Conservation (phyloP, 2,888 invertebrate species). For the Mythimna impura region DNA sequence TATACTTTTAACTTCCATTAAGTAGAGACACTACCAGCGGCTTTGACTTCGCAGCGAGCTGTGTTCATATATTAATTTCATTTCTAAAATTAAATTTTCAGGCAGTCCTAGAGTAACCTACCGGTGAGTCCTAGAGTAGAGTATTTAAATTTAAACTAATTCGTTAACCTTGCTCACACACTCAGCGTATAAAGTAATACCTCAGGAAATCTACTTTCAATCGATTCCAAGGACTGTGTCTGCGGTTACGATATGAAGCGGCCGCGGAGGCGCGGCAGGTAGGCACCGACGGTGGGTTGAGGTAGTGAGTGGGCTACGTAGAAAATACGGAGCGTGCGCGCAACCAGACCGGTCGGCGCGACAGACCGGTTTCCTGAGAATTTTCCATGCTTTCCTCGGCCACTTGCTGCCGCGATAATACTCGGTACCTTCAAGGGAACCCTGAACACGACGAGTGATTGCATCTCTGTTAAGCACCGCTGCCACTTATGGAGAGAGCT, state of each 20-base stretch:
- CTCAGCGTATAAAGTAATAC: conserved; percentile 16
- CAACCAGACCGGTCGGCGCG: conserved; percentile 80
- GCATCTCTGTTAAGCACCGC: conserved; percentile 34
- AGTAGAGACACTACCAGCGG: not conserved
- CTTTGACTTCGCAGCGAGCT: not conserved
- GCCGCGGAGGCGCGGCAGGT: conserved; percentile 9
- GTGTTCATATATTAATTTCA: not conserved
- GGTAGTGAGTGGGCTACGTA: conserved; percentile 49
- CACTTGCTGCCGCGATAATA: conserved; percentile 20
- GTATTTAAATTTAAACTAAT: not conserved
- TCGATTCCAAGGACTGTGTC: conserved; percentile 63
- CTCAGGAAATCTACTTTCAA: conserved; percentile 64
- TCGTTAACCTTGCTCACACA: conserved; percentile 18
- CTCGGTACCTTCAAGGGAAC: conserved; percentile 40
- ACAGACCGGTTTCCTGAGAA: conserved; percentile 79
- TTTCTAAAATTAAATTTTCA: not conserved
- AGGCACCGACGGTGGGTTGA: not conserved
- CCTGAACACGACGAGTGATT: conserved; percentile 36
- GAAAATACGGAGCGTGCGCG: conserved; percentile 66
- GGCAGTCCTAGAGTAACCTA: not conserved
- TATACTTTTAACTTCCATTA: not conserved
- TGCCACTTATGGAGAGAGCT: conserved; percentile 38
- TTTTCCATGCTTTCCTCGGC: conserved; percentile 82
- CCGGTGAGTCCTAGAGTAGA: too few relatives aligned
- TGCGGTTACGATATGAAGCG: conserved; percentile 50